These are phyloP conservation scores for Tapirus indicus DNA, from an alignment of 2,797 vertebrate species.

Conservation along the genomic window DNA sequence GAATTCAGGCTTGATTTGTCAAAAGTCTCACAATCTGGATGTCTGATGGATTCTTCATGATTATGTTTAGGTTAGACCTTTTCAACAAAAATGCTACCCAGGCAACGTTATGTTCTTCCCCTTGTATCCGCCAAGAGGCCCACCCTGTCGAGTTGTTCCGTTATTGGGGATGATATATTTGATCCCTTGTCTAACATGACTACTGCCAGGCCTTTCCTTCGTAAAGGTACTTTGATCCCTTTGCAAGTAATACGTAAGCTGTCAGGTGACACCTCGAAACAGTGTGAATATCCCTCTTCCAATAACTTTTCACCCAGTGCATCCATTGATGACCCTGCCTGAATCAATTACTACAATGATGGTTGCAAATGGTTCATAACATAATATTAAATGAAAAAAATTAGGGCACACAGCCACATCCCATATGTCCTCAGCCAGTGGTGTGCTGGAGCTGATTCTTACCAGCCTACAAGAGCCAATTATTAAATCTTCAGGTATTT, in stretches of 20 bases:
- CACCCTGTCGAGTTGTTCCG: rapidly evolving
- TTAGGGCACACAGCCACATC: not conserved
- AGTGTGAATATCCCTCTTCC: not conserved
- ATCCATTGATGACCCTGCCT: not conserved
- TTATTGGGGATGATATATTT: not conserved
- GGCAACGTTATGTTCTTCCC: not conserved
- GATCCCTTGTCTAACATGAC: not conserved
- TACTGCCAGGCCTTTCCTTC: not conserved
- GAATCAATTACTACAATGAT: not conserved
- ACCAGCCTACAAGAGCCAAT: not conserved
- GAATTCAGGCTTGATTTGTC: not conserved
- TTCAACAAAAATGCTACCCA: not conserved
- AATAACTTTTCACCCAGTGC: not conserved
- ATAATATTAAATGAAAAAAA: not conserved
- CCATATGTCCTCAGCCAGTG: not conserved
- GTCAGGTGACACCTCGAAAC: not conserved
- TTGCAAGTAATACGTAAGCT: not conserved
- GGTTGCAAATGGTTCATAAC: not conserved
- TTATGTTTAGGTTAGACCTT: not conserved
- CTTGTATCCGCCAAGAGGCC: not conserved
- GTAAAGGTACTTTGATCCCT: not conserved
- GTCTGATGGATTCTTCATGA: not conserved
- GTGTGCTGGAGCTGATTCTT: not conserved
- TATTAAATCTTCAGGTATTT: not conserved
- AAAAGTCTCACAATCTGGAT: not conserved